Base-by-base conservation (phyloP, 2,113 vertebrate species). In the Stercorarius parasiticus region DNA sequence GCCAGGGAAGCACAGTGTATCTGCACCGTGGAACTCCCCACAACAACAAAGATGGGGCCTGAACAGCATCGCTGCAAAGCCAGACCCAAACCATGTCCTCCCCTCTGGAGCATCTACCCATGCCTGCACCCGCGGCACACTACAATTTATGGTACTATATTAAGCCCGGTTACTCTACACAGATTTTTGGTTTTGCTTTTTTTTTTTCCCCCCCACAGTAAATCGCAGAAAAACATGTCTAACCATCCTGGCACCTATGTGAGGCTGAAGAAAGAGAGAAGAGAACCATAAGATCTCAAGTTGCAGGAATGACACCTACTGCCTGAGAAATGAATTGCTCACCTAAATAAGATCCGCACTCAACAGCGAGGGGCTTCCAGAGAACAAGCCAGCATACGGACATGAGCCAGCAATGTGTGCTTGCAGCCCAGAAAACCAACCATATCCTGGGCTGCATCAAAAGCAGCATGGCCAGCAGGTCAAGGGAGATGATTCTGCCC, bases 281-380 rank as follows among this genome's bases (percentile, higher is more conserved):
- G 29, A 76, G 73, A 70, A 70, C 34, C 8, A 13, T 16, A 79
- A 95, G 81, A 87, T 89, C 82, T 91, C 82, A 88, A 95, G 78
- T 42, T 96, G 62, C 92, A 97, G 96, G 96, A 96, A 97, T 96
- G 96, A 97, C 95, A 97, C 88, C 95, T 96, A 95, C 95, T 96
- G 96, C 88, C 92, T 86, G 88, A 91, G 92, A 70, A 90, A 93
- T 58, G 82, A 97, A 97, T 32, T 95, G 88, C 95, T 94, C 53
- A 96, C 94, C 93, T 85, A 82, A 77, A 50, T 0, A 2, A 88
- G 50, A 43, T 16, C 61, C 1, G 3, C 50, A 13, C n/a, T 62
- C 58, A 50, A 4, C 0, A 3, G 23, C 0, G 0, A 70, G 43
- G 49, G 78, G 47, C 38, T 89, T 91, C 65, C 42, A 85, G 69